phyloP scores from a whole-genome alignment of 2,797 vertebrate genomes.

The Melanotaenia maccullochi region DNA sequence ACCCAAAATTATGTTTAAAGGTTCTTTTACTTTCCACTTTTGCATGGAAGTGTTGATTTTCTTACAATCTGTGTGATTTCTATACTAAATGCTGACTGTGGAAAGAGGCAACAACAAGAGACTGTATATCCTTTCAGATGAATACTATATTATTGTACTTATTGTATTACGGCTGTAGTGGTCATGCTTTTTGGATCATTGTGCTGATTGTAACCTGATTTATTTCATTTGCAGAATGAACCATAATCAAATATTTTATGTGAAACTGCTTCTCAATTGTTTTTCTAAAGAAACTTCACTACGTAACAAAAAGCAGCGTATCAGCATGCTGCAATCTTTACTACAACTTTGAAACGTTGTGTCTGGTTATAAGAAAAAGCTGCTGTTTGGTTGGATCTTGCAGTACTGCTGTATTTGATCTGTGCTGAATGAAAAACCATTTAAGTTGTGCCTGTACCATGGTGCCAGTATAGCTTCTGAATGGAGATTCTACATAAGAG shows the following conservation, averaged over 20 bases:
- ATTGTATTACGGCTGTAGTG: conserved; percentile 23
- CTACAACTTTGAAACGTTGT: background rate
- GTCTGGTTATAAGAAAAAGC: background rate
- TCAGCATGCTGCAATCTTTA: background rate
- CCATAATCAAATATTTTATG: conserved; percentile 9
- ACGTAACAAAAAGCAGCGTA: background rate
- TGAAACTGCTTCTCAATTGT: background rate
- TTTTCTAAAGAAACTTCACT: background rate
- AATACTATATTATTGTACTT: background rate
- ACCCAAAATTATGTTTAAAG: background rate
- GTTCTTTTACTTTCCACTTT: background rate
- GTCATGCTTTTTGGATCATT: conserved; percentile 18
- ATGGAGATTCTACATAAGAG: conserved; percentile 56
- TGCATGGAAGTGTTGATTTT: background rate
- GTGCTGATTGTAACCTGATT: conserved; percentile 5
- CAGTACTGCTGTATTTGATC: background rate
- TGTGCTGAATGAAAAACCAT: conserved; percentile 27
- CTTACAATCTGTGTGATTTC: background rate
- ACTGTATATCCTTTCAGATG: background rate
- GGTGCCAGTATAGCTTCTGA: conserved; percentile 27
- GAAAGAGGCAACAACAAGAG: background rate
- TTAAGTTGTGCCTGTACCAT: conserved; percentile 20
- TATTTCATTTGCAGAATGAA: conserved; percentile 30
- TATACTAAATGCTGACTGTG: background rate
- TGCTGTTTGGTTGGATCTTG: conserved; percentile 9